Conservation (phyloP, 2,797 vertebrate species). For the Atherinosoma microstoma region DNA sequence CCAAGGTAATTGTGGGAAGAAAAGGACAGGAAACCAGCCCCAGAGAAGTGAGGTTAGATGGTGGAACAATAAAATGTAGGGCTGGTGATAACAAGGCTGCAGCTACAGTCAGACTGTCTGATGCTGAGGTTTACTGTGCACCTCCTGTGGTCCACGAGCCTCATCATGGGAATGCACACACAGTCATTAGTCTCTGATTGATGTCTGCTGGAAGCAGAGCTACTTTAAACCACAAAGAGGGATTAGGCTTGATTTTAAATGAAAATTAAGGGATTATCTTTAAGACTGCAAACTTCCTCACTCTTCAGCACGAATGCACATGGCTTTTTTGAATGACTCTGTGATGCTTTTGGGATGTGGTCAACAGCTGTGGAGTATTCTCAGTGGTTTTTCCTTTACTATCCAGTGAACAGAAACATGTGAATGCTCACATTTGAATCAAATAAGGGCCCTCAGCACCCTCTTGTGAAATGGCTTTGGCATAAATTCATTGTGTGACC, state of each 20-base stretch:
- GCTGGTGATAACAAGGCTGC: conserved; percentile 58
- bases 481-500: conserved; percentile 15
- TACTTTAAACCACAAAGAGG: conserved; percentile 46
- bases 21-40: conserved; percentile 55
- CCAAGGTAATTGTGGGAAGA: conserved; percentile 27
- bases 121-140: conserved; percentile 46
- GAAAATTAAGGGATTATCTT: conserved; percentile 62
- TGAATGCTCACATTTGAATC: conserved; percentile 20
- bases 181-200: conserved; percentile 61
- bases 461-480: conserved; percentile 60
- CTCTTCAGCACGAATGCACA: conserved; percentile 39
- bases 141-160: conserved; percentile 53
- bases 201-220: conserved; percentile 42
- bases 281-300: conserved; percentile 59
- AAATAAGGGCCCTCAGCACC: conserved; percentile 46
- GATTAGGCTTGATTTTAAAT: conserved; percentile 57
- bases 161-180: conserved; percentile 50
- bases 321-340: conserved; percentile 40
- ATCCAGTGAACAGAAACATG: conserved; percentile 28
- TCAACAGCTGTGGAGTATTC: conserved; percentile 43
- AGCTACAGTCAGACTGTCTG: conserved; percentile 49
- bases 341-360: conserved; percentile 33
- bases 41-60: conserved; percentile 42
- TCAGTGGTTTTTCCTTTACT: conserved; percentile 36
- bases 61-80: conserved; percentile 54